A percentile compares a stretch with the other conserved stretches of the same genome.
Evolutionary conservation across 2,888 invertebrate genomes (phyloP).

Genomic region (Synanthedon andrenaeformis): DNA sequence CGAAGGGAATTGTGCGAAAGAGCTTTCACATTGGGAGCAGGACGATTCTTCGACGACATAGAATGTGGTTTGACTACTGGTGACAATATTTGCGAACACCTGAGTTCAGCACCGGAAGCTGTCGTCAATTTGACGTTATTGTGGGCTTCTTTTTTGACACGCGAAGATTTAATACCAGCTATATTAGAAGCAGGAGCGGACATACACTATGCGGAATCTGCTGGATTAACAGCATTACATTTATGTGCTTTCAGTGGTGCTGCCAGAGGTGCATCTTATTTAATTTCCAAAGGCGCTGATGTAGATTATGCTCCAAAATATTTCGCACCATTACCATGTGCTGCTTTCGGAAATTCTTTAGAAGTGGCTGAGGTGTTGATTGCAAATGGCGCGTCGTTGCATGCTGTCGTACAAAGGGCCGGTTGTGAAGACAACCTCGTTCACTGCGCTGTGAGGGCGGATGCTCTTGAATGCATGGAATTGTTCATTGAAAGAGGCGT

Average conservation of each 20-base stretch:
- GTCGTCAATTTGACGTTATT: slow-evolving; percentile 80
- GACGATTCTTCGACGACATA: slow-evolving; percentile 78
- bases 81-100: slow-evolving; percentile 70
- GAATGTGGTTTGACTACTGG: slow-evolving; percentile 75
- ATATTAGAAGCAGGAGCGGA: slow-evolving; percentile 77
- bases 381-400: slow-evolving; percentile 76
- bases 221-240: slow-evolving; percentile 81
- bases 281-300: slow-evolving; percentile 77
- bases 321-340: slow-evolving; percentile 87
- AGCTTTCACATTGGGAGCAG: slow-evolving; percentile 75
- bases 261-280: slow-evolving; percentile 74
- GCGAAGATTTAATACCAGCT: slow-evolving; percentile 77
- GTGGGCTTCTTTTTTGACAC: slow-evolving; percentile 79
- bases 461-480: slow-evolving; percentile 82
- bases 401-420: slow-evolving; percentile 74
- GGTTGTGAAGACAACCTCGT: slow-evolving; percentile 82
- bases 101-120: slow-evolving; percentile 72
- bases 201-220: slow-evolving; percentile 77
- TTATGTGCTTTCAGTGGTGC: slow-evolving; percentile 83
- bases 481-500: slow-evolving; percentile 81
- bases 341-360: slow-evolving; percentile 87
- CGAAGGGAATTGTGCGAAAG: slow-evolving; percentile 78
- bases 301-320: slow-evolving; percentile 77
- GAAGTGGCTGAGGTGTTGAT: slow-evolving; percentile 83
- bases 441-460: slow-evolving; percentile 86